These are phyloP conservation scores for Vulpes lagopus DNA, from an alignment of 2,113 vertebrate species.

Conservation along the genomic window DNA sequence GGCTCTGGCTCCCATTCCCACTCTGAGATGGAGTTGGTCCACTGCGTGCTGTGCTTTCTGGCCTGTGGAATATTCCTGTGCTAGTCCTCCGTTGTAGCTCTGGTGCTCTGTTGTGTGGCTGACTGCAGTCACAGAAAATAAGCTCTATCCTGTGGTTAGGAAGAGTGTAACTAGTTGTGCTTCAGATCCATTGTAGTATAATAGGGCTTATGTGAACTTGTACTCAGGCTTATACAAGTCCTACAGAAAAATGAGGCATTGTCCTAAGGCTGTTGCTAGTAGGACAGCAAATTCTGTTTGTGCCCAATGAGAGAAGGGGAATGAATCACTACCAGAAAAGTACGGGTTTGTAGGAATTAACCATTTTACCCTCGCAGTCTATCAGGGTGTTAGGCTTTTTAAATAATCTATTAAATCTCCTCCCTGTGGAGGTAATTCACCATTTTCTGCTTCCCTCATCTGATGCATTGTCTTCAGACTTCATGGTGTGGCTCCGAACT, in stretches of 20 bases:
- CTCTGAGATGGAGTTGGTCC: neutral
- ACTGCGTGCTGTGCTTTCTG: no score
- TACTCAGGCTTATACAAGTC: neutral
- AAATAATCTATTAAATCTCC: neutral
- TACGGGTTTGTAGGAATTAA: neutral
- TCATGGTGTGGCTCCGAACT: neutral
- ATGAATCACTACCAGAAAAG: neutral
- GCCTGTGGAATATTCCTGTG: accelerated
- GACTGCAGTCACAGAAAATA: neutral
- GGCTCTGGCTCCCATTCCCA: neutral
- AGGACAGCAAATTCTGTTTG: neutral
- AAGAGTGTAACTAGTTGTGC: neutral
- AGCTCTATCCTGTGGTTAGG: neutral
- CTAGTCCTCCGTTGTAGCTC: accelerated
- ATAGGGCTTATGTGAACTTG: neutral
- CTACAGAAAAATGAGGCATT: neutral
- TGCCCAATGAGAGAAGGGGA: neutral
- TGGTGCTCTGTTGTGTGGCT: neutral
- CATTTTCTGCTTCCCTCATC: neutral
- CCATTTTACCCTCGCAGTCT: neutral
- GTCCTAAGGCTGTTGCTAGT: neutral
- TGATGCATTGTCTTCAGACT: accelerated
- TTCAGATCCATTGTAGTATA: neutral
- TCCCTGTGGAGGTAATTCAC: neutral
- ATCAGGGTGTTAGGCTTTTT: neutral